phyloP scores from a whole-genome alignment of 64 coral and sea anemone genomes.

The Trachythela sp. region DNA sequence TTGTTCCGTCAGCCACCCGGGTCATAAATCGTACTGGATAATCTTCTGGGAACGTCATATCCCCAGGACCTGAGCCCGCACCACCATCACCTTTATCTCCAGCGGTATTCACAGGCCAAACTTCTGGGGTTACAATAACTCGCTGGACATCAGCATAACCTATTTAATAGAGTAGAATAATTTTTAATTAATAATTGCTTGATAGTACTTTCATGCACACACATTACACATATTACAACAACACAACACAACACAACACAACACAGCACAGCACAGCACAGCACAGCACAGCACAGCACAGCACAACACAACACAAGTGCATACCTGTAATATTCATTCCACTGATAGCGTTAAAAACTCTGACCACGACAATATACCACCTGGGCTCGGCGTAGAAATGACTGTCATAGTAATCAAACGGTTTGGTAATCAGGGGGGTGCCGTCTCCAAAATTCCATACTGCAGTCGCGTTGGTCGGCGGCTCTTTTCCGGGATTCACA shows the following conservation, averaged over 20 bases:
- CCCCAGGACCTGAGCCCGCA: slow-evolving; percentile 41
- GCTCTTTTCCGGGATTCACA: background rate
- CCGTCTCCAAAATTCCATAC: background rate
- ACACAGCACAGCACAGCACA: no score
- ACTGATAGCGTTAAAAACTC: background rate
- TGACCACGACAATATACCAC: background rate
- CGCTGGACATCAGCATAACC: background rate
- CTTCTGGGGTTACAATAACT: background rate
- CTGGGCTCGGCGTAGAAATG: background rate
- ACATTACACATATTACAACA: no score
- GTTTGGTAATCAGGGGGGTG: background rate
- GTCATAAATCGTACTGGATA: slow-evolving; percentile 38
- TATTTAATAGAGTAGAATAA: no score
- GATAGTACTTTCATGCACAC: no score
- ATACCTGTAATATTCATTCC: background rate
- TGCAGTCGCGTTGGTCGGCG: background rate
- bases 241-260: no score
- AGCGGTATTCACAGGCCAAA: background rate
- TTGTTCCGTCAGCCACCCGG: slow-evolving; percentile 61
- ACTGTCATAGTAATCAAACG: background rate
- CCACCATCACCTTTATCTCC: slow-evolving; percentile 11
- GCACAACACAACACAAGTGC: no score
- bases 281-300: no score
- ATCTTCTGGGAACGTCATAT: slow-evolving; percentile 54
- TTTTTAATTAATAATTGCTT: no score